A percentile compares a stretch with the other conserved stretches of the same genome.
phyloP scores from a whole-genome alignment of 92 coral and sea anemone species.

The Zoanthus solanderi region DNA sequence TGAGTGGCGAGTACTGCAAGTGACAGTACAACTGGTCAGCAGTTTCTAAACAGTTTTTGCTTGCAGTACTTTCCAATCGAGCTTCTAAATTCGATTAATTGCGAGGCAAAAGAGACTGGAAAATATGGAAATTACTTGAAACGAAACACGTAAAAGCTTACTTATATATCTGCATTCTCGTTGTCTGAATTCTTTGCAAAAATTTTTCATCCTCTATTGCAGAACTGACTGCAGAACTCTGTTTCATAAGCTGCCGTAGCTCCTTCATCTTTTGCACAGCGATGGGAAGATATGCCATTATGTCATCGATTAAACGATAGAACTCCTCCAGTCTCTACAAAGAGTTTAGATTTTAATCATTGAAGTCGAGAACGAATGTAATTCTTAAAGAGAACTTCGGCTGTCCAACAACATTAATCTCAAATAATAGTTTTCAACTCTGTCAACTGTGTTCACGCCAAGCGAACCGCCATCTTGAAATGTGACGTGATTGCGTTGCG shows the following conservation, averaged over 20 bases:
- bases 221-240: constrained; percentile 34
- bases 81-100: too few relatives aligned
- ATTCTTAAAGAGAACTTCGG: background rate
- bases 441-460: too few relatives aligned
- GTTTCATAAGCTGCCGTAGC: constrained; percentile 60
- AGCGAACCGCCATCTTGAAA: too few relatives aligned
- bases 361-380: background rate
- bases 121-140: background rate
- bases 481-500: too few relatives aligned
- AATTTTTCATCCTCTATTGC: constrained; percentile 55
- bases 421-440: too few relatives aligned
- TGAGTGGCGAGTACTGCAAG: too few relatives aligned
- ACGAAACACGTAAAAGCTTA: constrained; percentile 11
- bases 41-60: too few relatives aligned
- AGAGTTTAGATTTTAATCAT: background rate
- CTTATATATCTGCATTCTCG: constrained; percentile 82
- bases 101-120: too few relatives aligned
- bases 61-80: too few relatives aligned
- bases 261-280: constrained; percentile 69
- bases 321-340: constrained; percentile 81
- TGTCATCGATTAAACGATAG: constrained; percentile 78
- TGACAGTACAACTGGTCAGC: too few relatives aligned
- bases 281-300: constrained; percentile 68
- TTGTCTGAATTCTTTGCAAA: constrained; percentile 78
- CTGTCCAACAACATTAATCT: too few relatives aligned